Evolutionary conservation across 2,113 vertebrate species (phyloP).

Genomic region (Stictonetta naevosa): DNA sequence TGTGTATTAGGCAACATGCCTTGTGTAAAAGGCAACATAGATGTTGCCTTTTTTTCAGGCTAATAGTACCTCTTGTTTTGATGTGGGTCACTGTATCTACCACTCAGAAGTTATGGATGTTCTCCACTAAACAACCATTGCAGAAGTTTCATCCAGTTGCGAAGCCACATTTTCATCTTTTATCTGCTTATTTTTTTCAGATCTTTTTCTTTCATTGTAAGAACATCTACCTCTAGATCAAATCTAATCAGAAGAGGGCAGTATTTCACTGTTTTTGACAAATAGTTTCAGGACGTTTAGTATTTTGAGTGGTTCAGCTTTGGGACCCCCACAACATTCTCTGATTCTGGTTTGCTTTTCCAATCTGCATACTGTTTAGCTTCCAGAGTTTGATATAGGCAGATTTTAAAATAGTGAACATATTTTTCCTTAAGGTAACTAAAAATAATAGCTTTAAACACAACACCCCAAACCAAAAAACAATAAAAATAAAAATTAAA

Average conservation of each 20-base stretch:
- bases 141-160: background rate
- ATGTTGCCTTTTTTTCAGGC: background rate
- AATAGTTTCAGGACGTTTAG: background rate
- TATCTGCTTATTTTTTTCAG: background rate
- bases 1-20: too few species aligned
- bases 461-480: background rate
- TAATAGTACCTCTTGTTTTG: background rate
- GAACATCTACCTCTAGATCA: background rate
- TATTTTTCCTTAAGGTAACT: background rate
- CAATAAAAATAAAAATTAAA: background rate
- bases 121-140: background rate
- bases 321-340: background rate
- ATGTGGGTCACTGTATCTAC: background rate
- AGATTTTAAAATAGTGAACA: background rate
- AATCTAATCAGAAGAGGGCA: constrained; percentile 56
- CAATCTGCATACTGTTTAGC: background rate
- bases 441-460: background rate
- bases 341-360: background rate
- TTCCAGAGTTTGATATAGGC: background rate
- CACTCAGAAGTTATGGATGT: background rate
- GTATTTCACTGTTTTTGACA: constrained; percentile 40
- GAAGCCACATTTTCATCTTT: background rate
- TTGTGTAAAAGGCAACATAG: too few species aligned
- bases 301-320: background rate
- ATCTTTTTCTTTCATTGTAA: background rate